phyloP scores from a whole-genome alignment of 2,113 vertebrate species.

The Casuarius casuarius region DNA sequence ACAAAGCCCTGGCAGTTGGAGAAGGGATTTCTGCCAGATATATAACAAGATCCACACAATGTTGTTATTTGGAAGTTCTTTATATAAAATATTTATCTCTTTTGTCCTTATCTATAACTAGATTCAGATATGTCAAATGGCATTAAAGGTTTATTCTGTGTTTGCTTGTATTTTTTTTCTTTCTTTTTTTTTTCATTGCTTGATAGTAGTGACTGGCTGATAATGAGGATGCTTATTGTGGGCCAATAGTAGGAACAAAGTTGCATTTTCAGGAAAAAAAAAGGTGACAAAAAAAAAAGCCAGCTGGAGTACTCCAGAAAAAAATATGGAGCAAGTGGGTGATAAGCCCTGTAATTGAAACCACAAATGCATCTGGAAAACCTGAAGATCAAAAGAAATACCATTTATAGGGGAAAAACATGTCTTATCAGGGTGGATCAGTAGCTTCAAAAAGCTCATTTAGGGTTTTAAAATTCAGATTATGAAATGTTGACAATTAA shows the following conservation, averaged over 20 bases:
- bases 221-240: neutral
- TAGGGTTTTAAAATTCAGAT: slow-evolving; percentile 16
- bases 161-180: neutral
- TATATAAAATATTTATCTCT: neutral
- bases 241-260: neutral
- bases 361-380: neutral
- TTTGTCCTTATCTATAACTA: neutral
- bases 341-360: neutral
- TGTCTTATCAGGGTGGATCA: neutral
- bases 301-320: neutral
- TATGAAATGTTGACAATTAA: slow-evolving; percentile 32
- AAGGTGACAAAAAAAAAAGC: neutral
- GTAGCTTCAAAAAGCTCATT: neutral
- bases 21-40: neutral
- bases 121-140: neutral
- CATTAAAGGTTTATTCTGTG: neutral
- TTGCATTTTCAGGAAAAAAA: neutral
- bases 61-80: neutral
- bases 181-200: neutral
- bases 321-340: neutral
- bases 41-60: neutral
- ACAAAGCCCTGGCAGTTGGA: neutral
- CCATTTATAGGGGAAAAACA: neutral
- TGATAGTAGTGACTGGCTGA: neutral
- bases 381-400: neutral